These are phyloP conservation scores for Halocynthia roretzi DNA, from an alignment of 23 tunicate genomes.

Conservation along the genomic window DNA sequence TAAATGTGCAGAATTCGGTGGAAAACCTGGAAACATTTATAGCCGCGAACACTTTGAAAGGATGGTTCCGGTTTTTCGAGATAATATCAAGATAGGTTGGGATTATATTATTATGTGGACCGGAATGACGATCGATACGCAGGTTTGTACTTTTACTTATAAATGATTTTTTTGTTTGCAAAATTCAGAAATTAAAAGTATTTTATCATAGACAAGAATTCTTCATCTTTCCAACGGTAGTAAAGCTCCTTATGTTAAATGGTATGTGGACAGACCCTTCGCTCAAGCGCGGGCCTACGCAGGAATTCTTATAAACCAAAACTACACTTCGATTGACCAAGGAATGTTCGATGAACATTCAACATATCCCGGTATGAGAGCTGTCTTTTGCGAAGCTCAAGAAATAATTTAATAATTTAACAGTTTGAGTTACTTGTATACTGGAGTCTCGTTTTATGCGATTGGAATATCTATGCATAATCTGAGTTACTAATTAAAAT, in stretches of 20 bases:
- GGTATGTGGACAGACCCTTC: too few relatives aligned
- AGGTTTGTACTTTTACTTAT: not conserved
- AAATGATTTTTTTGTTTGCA: not conserved
- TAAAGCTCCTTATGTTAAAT: not conserved
- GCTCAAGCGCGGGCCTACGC: too few relatives aligned
- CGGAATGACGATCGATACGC: not conserved
- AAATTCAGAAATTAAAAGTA: not conserved
- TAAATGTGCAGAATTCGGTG: not conserved
- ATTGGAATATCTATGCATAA: too few relatives aligned
- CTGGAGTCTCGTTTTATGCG: too few relatives aligned
- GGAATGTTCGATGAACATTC: too few relatives aligned
- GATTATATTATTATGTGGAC: not conserved
- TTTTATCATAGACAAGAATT: not conserved
- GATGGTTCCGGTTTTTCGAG: not conserved
- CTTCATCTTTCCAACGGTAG: not conserved
- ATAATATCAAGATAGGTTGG: not conserved
- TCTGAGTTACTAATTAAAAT: too few relatives aligned
- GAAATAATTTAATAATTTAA: too few relatives aligned
- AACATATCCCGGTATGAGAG: too few relatives aligned
- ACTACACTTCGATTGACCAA: too few relatives aligned
- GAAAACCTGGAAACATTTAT: not conserved
- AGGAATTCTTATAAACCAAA: too few relatives aligned
- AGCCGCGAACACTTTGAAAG: conserved; percentile 1
- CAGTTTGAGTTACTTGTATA: too few relatives aligned
- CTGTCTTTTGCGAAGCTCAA: too few relatives aligned